Conservation (phyloP, 2,113 vertebrate species). For the Cyrtonyx montezumae region DNA sequence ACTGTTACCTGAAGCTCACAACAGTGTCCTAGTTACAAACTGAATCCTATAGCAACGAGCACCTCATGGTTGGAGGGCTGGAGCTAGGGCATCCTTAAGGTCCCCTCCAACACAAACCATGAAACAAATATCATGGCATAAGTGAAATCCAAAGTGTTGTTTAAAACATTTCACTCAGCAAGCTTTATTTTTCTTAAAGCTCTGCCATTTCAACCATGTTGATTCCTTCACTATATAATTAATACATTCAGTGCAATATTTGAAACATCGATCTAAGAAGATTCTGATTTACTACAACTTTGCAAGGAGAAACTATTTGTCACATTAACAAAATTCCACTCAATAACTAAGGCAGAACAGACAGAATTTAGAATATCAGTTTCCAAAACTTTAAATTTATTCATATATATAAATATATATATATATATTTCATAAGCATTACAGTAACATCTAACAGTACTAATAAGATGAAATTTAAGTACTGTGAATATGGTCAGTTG, state of each 20-base stretch:
- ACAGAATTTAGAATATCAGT: too few species aligned
- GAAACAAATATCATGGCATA: background rate
- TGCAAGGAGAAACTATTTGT: background rate
- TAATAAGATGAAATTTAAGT: background rate
- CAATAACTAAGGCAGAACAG: background rate
- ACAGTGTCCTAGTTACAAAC: background rate
- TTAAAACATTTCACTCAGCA: background rate
- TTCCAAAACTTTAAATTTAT: background rate
- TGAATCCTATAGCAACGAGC: background rate
- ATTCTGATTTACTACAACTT: background rate
- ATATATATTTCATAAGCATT: background rate
- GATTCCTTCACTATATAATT: background rate
- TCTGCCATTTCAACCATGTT: background rate
- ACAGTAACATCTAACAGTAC: background rate
- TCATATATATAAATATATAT: background rate
- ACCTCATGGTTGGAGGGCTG: background rate
- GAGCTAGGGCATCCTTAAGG: background rate
- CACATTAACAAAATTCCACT: background rate
- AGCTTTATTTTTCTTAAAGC: background rate
- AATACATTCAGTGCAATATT: background rate
- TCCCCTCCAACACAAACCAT: background rate
- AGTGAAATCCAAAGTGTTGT: background rate
- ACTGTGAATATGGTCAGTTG: background rate
- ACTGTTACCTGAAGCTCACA: background rate
- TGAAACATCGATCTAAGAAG: background rate